Conservation (phyloP, 1,140 invertebrate genomes). For the Microplitis demolitor region DNA sequence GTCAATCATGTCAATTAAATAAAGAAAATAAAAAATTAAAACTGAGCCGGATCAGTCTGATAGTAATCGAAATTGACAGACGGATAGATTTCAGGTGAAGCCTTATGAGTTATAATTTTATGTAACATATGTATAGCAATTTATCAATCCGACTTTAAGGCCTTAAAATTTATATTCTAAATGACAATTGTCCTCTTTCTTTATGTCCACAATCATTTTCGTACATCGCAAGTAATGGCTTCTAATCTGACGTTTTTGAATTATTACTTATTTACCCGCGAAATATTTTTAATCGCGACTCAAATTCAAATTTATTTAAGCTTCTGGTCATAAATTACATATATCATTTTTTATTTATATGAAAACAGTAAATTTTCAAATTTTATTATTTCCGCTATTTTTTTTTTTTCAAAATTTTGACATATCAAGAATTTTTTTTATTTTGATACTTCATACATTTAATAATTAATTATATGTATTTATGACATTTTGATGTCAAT, state of each 20-base stretch:
- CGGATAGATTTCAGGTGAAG: constrained; percentile 51
- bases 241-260: constrained; percentile 55
- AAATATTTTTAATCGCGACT: constrained; percentile 13
- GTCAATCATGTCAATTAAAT: not conserved
- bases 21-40: not conserved
- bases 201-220: constrained; percentile 29
- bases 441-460: too few relatives aligned
- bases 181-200: constrained; percentile 27
- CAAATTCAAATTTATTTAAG: not conserved
- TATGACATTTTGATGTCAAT: too few relatives aligned
- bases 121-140: constrained; percentile 50
- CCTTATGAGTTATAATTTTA: constrained; percentile 43
- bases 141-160: too few relatives aligned
- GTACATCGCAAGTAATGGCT: constrained; percentile 51
- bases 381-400: too few relatives aligned
- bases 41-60: constrained; percentile 26
- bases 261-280: constrained; percentile 31
- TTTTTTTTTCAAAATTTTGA: too few relatives aligned
- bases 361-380: too few relatives aligned
- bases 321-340: too few relatives aligned
- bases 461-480: too few relatives aligned
- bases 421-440: too few relatives aligned
- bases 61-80: constrained; percentile 53
- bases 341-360: too few relatives aligned
- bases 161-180: constrained; percentile 24